Conservation (phyloP, 2,113 vertebrate species). For the Tilapia sparmanii region DNA sequence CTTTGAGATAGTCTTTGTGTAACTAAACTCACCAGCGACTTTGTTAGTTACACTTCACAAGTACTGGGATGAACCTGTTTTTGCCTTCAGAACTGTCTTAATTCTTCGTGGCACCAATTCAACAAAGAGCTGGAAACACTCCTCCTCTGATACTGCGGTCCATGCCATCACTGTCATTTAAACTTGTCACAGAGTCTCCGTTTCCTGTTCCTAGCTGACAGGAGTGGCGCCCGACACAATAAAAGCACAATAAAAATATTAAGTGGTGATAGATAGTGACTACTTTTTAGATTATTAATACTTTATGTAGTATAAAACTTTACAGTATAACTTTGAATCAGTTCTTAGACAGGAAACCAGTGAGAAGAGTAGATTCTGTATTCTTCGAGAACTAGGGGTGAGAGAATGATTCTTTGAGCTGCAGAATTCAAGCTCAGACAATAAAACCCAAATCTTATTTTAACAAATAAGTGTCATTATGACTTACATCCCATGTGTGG, state of each 20-base stretch:
- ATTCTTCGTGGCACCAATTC: not conserved
- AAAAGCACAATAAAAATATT: not conserved
- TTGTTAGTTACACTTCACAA: not conserved
- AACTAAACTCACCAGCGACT: not conserved
- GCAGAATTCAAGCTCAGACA: not conserved
- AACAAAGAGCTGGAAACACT: not conserved
- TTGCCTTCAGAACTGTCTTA: not conserved
- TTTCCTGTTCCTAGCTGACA: not conserved
- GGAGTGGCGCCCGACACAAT: not conserved
- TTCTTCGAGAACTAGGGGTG: not conserved
- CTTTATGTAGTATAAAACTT: not conserved
- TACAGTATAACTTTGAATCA: not conserved
- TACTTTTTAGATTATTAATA: not conserved
- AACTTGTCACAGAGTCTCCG: not conserved
- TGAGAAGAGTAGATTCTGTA: not conserved
- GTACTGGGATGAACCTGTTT: not conserved
- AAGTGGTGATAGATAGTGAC: not conserved
- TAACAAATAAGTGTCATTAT: not conserved
- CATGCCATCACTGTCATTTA: not conserved
- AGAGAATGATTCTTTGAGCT: not conserved
- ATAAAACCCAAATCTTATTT: not conserved
- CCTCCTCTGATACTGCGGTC: not conserved
- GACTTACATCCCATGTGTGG: not conserved
- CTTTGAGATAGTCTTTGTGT: not conserved
- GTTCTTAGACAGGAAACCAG: not conserved